Evolutionary conservation across 2,888 invertebrate species (phyloP), one percentile per base, ranked within the genome.

Genomic region (Notocelia uddmanniana): DNA sequence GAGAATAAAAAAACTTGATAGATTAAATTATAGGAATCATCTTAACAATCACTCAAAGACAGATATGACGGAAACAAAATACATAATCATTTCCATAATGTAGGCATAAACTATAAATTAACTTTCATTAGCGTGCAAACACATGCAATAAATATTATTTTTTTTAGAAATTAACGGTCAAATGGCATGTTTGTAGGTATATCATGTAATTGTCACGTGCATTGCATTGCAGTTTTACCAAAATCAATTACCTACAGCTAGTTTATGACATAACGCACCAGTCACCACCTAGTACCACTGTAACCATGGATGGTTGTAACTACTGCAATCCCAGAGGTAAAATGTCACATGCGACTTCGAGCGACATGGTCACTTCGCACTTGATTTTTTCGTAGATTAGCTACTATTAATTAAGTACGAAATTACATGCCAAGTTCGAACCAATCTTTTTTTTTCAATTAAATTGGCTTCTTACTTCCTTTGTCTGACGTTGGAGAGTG

Each of bases 251-350:
- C 31, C 5, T 8, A 31, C n/a, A n/a, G n/a, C 23, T 13, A 52
- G 15, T 19, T 52, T 9, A 50, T 63, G 21, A 63, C n/a, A 63
- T 52, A 21, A 63, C 52, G 52, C 52, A 52, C 52, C 63, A 52
- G 63, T 52, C 63, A 52, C 63, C 34, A 52, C 50, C 63, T 63
- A 52, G 63, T 13, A 63, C 63, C 34, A 23, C 15, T 55, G 45
- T 45, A n/a, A 45, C 23, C 15, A 41, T 31, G 31, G 18, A 19
- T 31, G 31, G 19, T 34, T 54, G 13, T 54, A 13, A 19, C 52
- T 54, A 21, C 52, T 15, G 11, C 52, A 5, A 13, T 21, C 3
- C 3, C 15, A 23, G 0, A 50, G 10, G 9, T 18, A 9, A 50
- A 50, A 23, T 54, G 54, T 54, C 23, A 54, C 54, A 23, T 13